These are phyloP conservation scores for Tipula confusa DNA, from an alignment of 2,888 invertebrate genomes.

Conservation along the genomic window DNA sequence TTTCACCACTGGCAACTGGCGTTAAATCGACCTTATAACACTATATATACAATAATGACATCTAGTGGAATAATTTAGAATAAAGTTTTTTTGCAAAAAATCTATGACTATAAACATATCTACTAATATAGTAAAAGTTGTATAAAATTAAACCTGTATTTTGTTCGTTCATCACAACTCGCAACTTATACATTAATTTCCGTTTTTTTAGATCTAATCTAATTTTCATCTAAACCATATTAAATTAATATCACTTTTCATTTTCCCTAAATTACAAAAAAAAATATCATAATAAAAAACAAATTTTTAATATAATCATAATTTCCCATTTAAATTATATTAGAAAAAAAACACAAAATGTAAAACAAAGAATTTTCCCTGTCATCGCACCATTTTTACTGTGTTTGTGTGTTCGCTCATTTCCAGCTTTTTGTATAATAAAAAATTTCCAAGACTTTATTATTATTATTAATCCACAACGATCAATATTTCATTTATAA, in stretches of 20 bases:
- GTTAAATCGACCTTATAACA: too few species aligned
- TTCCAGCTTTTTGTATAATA: background rate
- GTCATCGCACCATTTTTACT: slow-evolving; percentile 25
- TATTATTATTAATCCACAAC: slow-evolving; percentile 13
- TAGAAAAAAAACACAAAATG: background rate
- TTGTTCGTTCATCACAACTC: background rate
- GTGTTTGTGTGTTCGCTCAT: background rate
- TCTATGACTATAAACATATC: too few species aligned
- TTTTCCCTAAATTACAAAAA: background rate
- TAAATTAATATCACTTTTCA: background rate
- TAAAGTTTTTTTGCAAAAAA: too few species aligned
- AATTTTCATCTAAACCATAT: background rate
- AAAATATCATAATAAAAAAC: background rate
- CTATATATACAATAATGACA: too few species aligned
- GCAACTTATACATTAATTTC: background rate
- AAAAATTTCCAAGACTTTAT: slow-evolving; percentile 5
- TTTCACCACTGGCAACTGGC: too few species aligned
- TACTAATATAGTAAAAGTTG: too few species aligned
- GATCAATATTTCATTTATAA: slow-evolving; percentile 31
- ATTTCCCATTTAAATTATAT: background rate
- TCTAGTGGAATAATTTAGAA: too few species aligned
- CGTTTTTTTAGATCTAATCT: background rate
- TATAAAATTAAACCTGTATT: too few species aligned
- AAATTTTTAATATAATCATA: slow-evolving; percentile 26
- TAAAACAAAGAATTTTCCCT: background rate